Evolutionary conservation across 2,888 invertebrate genomes (phyloP), one percentile per base, ranked within the genome.

Genomic region (Fabriciana adippe): DNA sequence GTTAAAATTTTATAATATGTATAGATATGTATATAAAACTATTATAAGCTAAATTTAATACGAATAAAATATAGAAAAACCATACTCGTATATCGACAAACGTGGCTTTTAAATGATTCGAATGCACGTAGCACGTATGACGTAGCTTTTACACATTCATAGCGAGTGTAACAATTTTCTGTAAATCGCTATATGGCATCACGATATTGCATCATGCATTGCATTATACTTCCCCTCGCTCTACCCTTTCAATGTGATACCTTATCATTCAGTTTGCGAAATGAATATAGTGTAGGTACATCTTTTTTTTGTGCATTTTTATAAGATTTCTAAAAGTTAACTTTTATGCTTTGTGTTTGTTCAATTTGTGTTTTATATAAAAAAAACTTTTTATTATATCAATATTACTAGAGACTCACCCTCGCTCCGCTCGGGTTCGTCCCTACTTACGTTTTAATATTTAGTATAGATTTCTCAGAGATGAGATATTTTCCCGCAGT

Each of bases 161-260:
- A 18, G 35, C 18, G 61, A 51, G 51, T 50, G 55, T 55, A 54
- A 55, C 55, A 48, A 55, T 55, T 41, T 51, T 61, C 50, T 51
- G 48, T 48, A 26, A 48, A 59, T 61, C 31, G 35, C 51, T 51
- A 51, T 16, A 61, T 51, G 15, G 13, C 31, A 55, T 48, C 55
- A 31, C n/a, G n/a, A n/a, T n/a, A n/a, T n/a, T n/a, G n/a, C n/a
- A n/a, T n/a, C n/a, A n/a, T n/a, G n/a, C n/a, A n/a, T n/a, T 64
- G 55, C 55, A 31, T 48, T 55, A 48, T 3, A 16, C 63, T 13
- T 14, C 2, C 55, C 47, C 26, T 13, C 3, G 3, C 26, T 15
- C 31, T 18, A 1, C 18, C 31, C 31, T 1, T n/a, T 31, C 26
- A 16, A 16, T 26, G 11, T 41, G 41, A 50, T 60, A 50, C 31